Evolutionary conservation across 2,888 invertebrate species (phyloP), one percentile per base, ranked within the genome.

Genomic region (Pyrrhosoma nymphula): DNA sequence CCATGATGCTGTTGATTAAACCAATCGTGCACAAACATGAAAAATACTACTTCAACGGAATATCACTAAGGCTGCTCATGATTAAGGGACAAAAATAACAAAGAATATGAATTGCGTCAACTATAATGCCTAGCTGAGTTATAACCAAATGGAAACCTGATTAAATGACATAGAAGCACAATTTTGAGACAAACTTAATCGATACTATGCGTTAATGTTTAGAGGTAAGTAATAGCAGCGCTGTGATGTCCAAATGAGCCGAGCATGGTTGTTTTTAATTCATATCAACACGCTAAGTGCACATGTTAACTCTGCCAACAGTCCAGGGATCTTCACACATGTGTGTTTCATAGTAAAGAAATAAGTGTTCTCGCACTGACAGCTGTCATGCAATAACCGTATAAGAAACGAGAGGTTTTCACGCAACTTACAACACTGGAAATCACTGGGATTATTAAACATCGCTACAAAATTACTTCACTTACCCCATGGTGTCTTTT

Each of bases 401-500:
- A 96, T 96, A 97, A 96, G 96, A 96, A 56, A 56, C 88, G 63
- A 95, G 95, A 60, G 56, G 18, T 95, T 56, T 69, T 95, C n/a
- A 56, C 56, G 56, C 39, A 30, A 95, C 88, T 89, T 23, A 95
- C 95, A 89, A 55, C 30, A 10, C 95, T 95, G 63, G 82, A 88
- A 90, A 26, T 56, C 23, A n/a, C 23, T 30, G n/a, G 69, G 16
- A 91, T 90, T 91, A 88, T 95, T 95, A 95, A 96, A 96, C 30
- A 6, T 56, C 12, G 35, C 75, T 56, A 39, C 75, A 75, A 75
- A 91, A 91, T 88, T 10, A 93, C 56, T 75, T 63, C 96, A 97
- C 98, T 98, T 97, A 98, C 98, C 98, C 98, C 98, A 98, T 98
- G 96, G 98, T 98, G 97, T 98, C 98, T 97, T 98, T 98, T 97